These are phyloP conservation scores for Chouioia cunea DNA, from an alignment of 2,888 invertebrate species.

Conservation along the genomic window DNA sequence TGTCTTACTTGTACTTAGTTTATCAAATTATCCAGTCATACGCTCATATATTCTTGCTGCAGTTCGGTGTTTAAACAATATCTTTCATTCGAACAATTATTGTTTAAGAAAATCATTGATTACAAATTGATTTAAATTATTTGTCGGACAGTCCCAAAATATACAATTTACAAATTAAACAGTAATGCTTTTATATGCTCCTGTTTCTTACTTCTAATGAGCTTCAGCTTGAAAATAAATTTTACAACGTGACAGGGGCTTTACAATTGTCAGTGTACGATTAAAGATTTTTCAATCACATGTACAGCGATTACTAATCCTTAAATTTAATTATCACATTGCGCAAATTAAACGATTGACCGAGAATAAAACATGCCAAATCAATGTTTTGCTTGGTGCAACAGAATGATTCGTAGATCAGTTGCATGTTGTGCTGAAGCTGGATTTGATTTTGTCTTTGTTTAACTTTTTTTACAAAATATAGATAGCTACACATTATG, in stretches of 20 bases:
- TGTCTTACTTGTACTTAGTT: conserved; percentile 70
- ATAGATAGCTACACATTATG: conserved; percentile 43
- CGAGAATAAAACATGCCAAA: conserved; percentile 45
- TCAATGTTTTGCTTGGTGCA: conserved; percentile 26
- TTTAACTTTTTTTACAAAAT: conserved; percentile 41
- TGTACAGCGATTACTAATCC: conserved; percentile 41
- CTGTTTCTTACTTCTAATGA: conserved; percentile 41
- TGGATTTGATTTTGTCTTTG: conserved; percentile 39
- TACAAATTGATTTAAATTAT: conserved; percentile 58
- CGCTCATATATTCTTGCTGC: conserved; percentile 68
- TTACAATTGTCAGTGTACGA: conserved; percentile 42
- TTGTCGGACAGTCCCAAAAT: conserved; percentile 63
- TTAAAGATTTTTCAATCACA: conserved; percentile 47
- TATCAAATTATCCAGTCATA: conserved; percentile 70
- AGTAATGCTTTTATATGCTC: conserved; percentile 42
- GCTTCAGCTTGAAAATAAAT: conserved; percentile 33
- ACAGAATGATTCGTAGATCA: conserved; percentile 36
- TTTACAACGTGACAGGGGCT: conserved; percentile 37
- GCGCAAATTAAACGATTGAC: conserved; percentile 44
- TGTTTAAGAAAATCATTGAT: conserved; percentile 61
- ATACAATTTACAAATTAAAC: conserved; percentile 43
- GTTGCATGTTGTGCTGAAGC: conserved; percentile 47
- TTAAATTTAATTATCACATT: conserved; percentile 47
- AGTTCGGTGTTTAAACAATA: conserved; percentile 59
- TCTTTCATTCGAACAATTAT: conserved; percentile 61